These are phyloP conservation scores for Zosterops hypoxanthus DNA, from an alignment of 2,113 vertebrate genomes.

Conservation along the genomic window DNA sequence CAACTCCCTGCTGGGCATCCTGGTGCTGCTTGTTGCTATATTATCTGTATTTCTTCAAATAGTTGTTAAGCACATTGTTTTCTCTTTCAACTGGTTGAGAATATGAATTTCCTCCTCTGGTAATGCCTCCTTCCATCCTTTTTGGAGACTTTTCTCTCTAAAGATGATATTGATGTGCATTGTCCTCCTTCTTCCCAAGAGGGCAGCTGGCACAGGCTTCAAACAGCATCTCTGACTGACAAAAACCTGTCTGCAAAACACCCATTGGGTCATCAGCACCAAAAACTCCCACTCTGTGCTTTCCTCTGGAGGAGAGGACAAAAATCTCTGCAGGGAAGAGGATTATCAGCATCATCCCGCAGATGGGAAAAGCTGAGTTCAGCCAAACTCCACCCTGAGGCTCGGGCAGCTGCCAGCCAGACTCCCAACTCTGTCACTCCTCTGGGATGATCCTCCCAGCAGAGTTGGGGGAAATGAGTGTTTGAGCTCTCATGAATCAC, in stretches of 20 bases:
- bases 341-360: background rate
- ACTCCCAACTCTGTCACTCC: background rate
- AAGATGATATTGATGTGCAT: background rate
- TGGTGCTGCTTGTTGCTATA: background rate
- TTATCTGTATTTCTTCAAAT: background rate
- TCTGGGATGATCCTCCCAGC: background rate
- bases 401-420: background rate
- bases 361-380: background rate
- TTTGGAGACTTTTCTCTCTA: background rate
- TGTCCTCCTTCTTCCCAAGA: background rate
- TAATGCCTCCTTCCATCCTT: background rate
- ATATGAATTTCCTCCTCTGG: background rate
- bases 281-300: background rate
- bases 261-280: background rate
- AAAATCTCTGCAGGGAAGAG: background rate
- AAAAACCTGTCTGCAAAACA: background rate
- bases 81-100: background rate
- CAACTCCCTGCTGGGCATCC: background rate
- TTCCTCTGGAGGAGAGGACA: background rate
- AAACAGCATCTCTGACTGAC: background rate
- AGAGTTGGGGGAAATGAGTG: background rate
- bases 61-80: background rate
- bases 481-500: background rate
- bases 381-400: background rate
- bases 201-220: background rate